These are phyloP conservation scores for Paramormyrops kingsleyae DNA, from an alignment of 2,113 vertebrate species.

Conservation along the genomic window DNA sequence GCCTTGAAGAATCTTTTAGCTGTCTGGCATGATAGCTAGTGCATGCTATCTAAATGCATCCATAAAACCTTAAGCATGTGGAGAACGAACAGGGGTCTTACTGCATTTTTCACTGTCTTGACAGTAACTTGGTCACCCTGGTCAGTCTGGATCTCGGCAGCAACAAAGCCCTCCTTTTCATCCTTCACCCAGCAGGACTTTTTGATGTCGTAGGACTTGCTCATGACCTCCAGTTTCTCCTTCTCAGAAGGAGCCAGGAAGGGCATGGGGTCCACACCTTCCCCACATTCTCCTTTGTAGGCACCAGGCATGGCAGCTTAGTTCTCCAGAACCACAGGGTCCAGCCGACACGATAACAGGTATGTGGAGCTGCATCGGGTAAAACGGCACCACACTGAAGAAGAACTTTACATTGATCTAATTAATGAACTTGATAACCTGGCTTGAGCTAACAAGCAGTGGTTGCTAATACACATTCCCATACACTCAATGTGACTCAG, in stretches of 20 bases:
- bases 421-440: background rate
- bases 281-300: conserved; percentile 64
- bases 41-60: background rate
- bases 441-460: background rate
- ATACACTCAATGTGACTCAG: background rate
- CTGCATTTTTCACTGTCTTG: conserved; percentile 56
- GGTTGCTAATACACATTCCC: background rate
- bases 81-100: conserved; percentile 21
- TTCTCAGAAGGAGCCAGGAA: conserved; percentile 62
- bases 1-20: background rate
- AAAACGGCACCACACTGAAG: background rate
- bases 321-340: background rate
- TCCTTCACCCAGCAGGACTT: conserved; percentile 65
- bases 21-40: background rate
- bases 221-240: conserved; percentile 65
- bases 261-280: conserved; percentile 54
- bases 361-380: background rate
- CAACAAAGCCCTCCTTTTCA: conserved; percentile 57
- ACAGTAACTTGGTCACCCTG: conserved; percentile 66
- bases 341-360: conserved; percentile 9
- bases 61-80: background rate
- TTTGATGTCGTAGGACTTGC: conserved; percentile 65
- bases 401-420: background rate
- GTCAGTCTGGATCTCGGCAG: conserved; percentile 58
- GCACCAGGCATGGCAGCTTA: conserved; percentile 52